Base-by-base conservation (phyloP, 2,888 invertebrate species). In the Acronicta psi region DNA sequence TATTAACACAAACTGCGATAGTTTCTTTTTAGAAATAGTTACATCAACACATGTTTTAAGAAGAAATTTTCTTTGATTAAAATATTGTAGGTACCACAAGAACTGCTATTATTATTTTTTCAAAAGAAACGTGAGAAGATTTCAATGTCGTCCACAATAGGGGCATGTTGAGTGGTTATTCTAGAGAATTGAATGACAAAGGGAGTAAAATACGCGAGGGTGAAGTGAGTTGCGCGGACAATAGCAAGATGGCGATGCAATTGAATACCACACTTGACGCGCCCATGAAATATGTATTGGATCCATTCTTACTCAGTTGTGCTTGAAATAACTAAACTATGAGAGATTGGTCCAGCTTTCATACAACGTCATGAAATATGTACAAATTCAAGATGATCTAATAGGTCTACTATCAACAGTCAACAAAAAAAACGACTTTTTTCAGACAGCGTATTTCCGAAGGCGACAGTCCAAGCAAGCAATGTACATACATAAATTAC, bases 181-280 rank as follows among this genome's bases (percentile, higher is more conserved):
- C 79, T 65, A 51, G 61, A 75, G 80, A 84, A 88, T 87, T 86
- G 82, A 81, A 84, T 80, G 60, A 88, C 87, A 90, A 89, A 86
- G 82, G 82, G 72, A 75, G 76, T 76, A 76, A 81, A 82, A 81
- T 75, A 71, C 63, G 53, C 69, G 54, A 71, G 70, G 72, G 69
- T 64, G 58, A 52, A 66, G 59, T 43, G 56, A 60, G 53, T 56
- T 56, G n/a, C 40, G 54, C 53, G 65, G 69, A 81, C 78, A 80
- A 78, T 75, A 53, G 65, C 54, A 34, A 46, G 62, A 66, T 74
- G 34, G 50, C 40, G 42, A 38, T 72, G 68, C 70, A 75, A 69
- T 73, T 70, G 67, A 67, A 73, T 65, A 63, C 62, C 60, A 47
- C 56, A 61, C 63, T 68, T 68, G 60, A 64, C 55, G 54, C 45